Conservation (phyloP, 2,888 invertebrate species). For the Lasioglossum calceatum region DNA sequence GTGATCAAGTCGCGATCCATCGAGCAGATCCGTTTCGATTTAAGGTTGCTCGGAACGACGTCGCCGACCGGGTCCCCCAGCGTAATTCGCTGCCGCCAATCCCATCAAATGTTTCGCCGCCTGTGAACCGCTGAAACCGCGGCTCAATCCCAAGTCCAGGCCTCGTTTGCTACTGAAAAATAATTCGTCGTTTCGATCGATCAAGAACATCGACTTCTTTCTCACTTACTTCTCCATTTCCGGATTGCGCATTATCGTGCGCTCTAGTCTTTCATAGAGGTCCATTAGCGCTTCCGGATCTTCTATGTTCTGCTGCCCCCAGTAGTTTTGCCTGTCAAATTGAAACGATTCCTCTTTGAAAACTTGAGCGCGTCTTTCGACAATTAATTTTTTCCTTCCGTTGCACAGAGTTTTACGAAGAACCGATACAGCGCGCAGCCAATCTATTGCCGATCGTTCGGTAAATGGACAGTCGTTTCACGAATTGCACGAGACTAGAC, state of each 20-base stretch:
- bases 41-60: slow-evolving; percentile 86
- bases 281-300: slow-evolving; percentile 93
- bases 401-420: background rate
- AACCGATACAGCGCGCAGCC: background rate
- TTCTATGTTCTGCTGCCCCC: slow-evolving; percentile 86
- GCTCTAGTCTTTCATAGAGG: slow-evolving; percentile 87
- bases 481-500: background rate
- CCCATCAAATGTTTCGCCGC: slow-evolving; percentile 97
- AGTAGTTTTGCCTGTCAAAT: slow-evolving; percentile 71
- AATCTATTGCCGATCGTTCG: background rate
- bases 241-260: slow-evolving; percentile 89
- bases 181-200: background rate
- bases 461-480: background rate
- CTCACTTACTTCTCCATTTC: slow-evolving; percentile 92
- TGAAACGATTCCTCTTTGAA: background rate
- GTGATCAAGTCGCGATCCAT: background rate
- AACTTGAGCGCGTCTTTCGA: background rate
- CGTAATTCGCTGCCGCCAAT: slow-evolving; percentile 94
- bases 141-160: slow-evolving; percentile 93
- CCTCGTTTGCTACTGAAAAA: slow-evolving; percentile 92
- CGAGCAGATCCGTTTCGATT: slow-evolving; percentile 43
- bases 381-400: background rate
- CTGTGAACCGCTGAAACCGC: slow-evolving; percentile 95
- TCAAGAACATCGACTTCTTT: background rate
- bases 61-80: slow-evolving; percentile 95